Base-by-base conservation (phyloP, 2,113 vertebrate genomes). In the Hiodon alosoides region DNA sequence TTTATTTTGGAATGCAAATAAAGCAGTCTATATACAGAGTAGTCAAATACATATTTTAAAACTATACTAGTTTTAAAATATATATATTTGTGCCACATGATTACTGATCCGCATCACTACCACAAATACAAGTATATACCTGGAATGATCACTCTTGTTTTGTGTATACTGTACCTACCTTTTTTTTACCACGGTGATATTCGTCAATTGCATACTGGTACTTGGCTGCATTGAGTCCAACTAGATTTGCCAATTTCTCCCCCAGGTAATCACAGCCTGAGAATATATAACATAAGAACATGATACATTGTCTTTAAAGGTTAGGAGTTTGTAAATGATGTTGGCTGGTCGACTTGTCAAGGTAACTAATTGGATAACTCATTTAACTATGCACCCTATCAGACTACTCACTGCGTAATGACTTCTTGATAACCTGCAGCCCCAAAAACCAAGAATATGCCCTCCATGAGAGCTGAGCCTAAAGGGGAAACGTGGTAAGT, bases 211-310 rank as follows among this genome's bases (percentile, higher is more conserved):
- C 81, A 2, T 89, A 90, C 77, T 92, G 91, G 78, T 92, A 90
- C 81, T 92, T 93, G 59, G 90, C 83, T 75, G 85, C 67, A 2
- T 76, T 87, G 46, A 94, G 84, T 77, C 92, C 90, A 52, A 92
- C 86, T 2, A 86, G 73, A 13, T 48, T 67, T 57, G 90, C 87
- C 10, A 92, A 77, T 72, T 81, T 87, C 54, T 78, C 89, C 58
- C 90, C 90, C 6, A 93, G 80, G 67, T 89, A 90, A 73, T 95
- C 92, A 78, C 90, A 93, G 13, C 82, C 91, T 94, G 53, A 16
- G 76, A 71, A 67, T 31, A 67, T 62, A 78, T 31, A 61, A 60
- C 81, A 0, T 1, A 69, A 16, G 7, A 31, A 31, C 31, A 31
- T 31, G 31, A 31, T 31, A 31, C 31, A 31, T 31, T 31, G 31